Evolutionary conservation across 2,797 vertebrate genomes (phyloP).

Genomic region (Eulemur coronatus): DNA sequence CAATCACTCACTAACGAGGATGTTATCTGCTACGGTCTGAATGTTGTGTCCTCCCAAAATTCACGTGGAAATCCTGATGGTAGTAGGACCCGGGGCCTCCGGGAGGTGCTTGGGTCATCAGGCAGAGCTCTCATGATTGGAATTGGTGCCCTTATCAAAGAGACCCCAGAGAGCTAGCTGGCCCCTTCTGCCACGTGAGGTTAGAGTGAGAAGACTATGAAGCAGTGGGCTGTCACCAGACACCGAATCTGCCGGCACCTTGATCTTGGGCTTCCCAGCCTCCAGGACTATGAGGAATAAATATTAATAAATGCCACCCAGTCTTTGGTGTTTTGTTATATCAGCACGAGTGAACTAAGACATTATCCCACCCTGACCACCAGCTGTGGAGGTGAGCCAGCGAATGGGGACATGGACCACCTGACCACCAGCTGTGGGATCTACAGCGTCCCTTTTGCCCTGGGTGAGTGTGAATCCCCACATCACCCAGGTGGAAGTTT

Average conservation of each 20-base stretch:
- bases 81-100: neutral
- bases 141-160: neutral
- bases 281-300: neutral
- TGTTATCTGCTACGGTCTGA: no score
- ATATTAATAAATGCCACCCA: neutral
- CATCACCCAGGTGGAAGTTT: neutral
- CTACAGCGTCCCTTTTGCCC: no score
- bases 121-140: neutral
- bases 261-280: neutral
- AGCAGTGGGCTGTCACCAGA: neutral
- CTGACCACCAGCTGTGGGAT: neutral
- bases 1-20: rapidly evolving
- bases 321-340: neutral
- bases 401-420: rapidly evolving
- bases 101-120: neutral
- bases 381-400: neutral
- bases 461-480: neutral
- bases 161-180: neutral
- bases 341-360: neutral
- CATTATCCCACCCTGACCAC: neutral
- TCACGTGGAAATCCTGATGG: neutral
- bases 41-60: neutral
- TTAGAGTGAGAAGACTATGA: neutral
- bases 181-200: neutral
- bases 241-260: neutral